These are phyloP conservation scores for Polyergus mexicanus DNA, from an alignment of 1,140 invertebrate species.

Conservation along the genomic window DNA sequence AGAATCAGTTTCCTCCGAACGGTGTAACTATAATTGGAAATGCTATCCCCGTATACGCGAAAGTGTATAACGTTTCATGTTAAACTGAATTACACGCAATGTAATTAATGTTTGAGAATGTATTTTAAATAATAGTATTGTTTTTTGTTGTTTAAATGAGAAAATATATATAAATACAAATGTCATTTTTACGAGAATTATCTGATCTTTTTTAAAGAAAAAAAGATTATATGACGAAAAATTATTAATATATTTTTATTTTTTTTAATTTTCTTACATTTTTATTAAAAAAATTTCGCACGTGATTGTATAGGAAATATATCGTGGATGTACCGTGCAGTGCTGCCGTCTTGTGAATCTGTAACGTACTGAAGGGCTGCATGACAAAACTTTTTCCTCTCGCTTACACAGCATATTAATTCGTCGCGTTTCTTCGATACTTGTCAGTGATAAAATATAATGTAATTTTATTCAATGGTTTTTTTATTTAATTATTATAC, in stretches of 20 bases:
- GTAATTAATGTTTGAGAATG: background rate
- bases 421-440: conserved; percentile 10
- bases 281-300: background rate
- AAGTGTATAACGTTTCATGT: background rate
- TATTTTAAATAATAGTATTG: background rate
- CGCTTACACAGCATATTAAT: background rate
- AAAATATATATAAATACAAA: background rate
- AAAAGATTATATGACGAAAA: background rate
- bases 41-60: background rate
- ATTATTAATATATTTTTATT: background rate
- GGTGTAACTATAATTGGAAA: conserved; percentile 33
- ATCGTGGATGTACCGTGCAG: conserved; percentile 38
- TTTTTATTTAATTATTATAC: conserved; percentile 23
- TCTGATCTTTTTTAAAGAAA: background rate
- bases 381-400: conserved; percentile 71
- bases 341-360: conserved; percentile 75
- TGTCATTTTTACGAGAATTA: background rate
- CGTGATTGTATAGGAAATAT: background rate
- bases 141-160: background rate
- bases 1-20: conserved; percentile 40
- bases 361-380: conserved; percentile 45
- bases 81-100: background rate
- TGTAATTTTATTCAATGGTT: background rate
- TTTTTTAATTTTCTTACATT: background rate
- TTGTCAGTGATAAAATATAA: conserved; percentile 14